A percentile compares a stretch with the other conserved stretches of the same genome.
Evolutionary conservation across 2,113 vertebrate genomes (phyloP).

Genomic region (Plestiodon gilberti): DNA sequence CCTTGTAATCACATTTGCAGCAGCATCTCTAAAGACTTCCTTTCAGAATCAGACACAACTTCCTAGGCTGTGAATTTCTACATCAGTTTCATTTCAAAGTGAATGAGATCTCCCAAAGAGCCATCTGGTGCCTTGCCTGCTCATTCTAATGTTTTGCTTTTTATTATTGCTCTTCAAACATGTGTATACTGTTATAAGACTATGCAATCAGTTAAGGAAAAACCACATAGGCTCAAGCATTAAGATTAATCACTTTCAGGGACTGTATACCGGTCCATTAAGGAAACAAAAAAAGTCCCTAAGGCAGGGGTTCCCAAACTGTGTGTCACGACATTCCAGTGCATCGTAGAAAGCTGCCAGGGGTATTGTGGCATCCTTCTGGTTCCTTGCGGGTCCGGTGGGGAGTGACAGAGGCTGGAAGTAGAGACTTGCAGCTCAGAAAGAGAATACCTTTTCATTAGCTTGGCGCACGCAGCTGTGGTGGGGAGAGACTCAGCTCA

Average conservation of each 20-base stretch:
- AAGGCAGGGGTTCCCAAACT: too few relatives aligned
- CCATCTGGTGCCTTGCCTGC: background rate
- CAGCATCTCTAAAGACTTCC: slow-evolving; percentile 14
- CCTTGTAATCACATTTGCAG: background rate
- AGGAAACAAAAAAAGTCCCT: too few relatives aligned
- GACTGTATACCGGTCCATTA: background rate
- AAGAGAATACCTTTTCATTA: too few relatives aligned
- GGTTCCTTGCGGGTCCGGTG: too few relatives aligned
- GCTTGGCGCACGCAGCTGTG: too few relatives aligned
- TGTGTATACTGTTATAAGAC: background rate
- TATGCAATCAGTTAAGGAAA: slow-evolving; percentile 27
- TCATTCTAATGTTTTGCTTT: slow-evolving; percentile 13
- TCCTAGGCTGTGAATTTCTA: slow-evolving; percentile 1
- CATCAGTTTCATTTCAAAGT: background rate
- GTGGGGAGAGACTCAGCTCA: too few relatives aligned
- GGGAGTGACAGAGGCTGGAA: too few relatives aligned
- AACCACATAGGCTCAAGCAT: rapidly evolving
- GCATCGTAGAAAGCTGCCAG: too few relatives aligned
- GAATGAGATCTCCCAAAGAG: slow-evolving; percentile 30
- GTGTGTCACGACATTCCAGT: too few relatives aligned
- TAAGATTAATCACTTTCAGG: background rate
- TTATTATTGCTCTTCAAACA: slow-evolving; percentile 32
- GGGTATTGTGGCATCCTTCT: too few relatives aligned
- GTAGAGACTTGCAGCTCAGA: too few relatives aligned
- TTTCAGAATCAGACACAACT: background rate